Evolutionary conservation across 2,888 invertebrate species (phyloP).

Genomic region (Caenorhabditis panamensis): DNA sequence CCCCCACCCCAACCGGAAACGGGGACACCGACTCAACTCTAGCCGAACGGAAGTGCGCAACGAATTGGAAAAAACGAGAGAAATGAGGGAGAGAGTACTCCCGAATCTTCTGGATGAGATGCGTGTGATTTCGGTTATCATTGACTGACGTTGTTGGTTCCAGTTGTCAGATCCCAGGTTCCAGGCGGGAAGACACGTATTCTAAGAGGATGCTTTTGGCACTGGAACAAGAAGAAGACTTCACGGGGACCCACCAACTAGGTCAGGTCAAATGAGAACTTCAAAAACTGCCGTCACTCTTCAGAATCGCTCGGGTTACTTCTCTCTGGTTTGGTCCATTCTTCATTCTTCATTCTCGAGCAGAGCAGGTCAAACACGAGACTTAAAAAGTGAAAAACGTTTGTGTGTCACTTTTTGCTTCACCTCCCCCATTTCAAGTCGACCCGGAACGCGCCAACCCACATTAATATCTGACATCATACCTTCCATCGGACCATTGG

Average conservation of each 20-base stretch:
- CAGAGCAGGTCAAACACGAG: constrained; percentile 12
- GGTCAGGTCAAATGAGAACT: background rate
- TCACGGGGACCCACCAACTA: too few species aligned
- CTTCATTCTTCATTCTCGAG: too few species aligned
- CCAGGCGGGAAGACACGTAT: too few species aligned
- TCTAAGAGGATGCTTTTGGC: too few species aligned
- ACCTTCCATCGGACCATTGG: too few species aligned
- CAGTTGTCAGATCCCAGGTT: too few species aligned
- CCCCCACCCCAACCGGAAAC: constrained; percentile 52
- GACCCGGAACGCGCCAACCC: constrained; percentile 39
- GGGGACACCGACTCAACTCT: constrained; percentile 16
- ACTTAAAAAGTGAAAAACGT: too few species aligned
- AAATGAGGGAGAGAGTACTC: constrained; percentile 13
- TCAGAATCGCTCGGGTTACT: constrained; percentile 8
- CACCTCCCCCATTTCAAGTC: constrained; percentile 10
- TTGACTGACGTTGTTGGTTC: too few species aligned
- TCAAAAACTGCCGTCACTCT: background rate
- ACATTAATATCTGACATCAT: constrained; percentile 36
- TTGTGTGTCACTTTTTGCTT: constrained; percentile 9
- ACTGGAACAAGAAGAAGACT: too few species aligned
- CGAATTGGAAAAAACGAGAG: constrained; percentile 16
- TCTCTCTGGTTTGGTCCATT: too few species aligned
- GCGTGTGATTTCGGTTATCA: too few species aligned
- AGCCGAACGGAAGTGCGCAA: constrained; percentile 48
- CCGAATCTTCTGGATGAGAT: background rate